Percentiles rank a stretch among this genome's conserved stretches.
Conservation (phyloP, 30 jellyfish, hydroid and myxozoan species). For the Nemopilema nomurai region DNA sequence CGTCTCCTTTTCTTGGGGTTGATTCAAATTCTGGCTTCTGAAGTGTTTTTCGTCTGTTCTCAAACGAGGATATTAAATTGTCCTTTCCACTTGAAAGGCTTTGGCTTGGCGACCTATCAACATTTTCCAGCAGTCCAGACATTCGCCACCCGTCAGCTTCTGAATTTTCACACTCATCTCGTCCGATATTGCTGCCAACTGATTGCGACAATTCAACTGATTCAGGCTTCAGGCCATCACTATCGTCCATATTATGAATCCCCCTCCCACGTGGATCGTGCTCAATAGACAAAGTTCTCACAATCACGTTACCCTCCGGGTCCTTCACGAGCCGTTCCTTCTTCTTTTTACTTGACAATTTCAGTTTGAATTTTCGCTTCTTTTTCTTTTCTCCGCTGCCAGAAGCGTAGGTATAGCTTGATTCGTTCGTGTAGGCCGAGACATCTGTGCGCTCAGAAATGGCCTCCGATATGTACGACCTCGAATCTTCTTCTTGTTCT, state of each 20-base stretch:
- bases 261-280: constrained; percentile 70
- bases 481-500: constrained; percentile 30
- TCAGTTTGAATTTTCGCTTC: constrained; percentile 25
- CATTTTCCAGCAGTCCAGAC: constrained; percentile 68
- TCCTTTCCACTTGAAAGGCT: constrained; percentile 23
- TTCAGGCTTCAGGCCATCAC: constrained; percentile 13
- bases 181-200: constrained; percentile 38
- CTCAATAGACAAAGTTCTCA: constrained; percentile 61
- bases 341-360: constrained; percentile 41
- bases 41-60: constrained; percentile 35
- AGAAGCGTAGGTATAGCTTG: constrained; percentile 19
- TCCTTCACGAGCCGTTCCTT: constrained; percentile 26
- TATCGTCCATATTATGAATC: background rate
- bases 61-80: constrained; percentile 36
- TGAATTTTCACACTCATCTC: constrained; percentile 36
- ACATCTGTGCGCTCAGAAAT: constrained; percentile 47
- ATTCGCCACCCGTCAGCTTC: constrained; percentile 75
- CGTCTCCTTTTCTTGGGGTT: constrained; percentile 31
- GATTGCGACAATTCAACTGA: constrained; percentile 44
- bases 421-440: constrained; percentile 28
- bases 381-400: constrained; percentile 45
- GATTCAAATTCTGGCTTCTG: constrained; percentile 41
- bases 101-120: constrained; percentile 35
- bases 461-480: constrained; percentile 63
- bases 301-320: constrained; percentile 32